Evolutionary conservation across 2,888 invertebrate genomes (phyloP).

Genomic region (Erannis defoliaria): DNA sequence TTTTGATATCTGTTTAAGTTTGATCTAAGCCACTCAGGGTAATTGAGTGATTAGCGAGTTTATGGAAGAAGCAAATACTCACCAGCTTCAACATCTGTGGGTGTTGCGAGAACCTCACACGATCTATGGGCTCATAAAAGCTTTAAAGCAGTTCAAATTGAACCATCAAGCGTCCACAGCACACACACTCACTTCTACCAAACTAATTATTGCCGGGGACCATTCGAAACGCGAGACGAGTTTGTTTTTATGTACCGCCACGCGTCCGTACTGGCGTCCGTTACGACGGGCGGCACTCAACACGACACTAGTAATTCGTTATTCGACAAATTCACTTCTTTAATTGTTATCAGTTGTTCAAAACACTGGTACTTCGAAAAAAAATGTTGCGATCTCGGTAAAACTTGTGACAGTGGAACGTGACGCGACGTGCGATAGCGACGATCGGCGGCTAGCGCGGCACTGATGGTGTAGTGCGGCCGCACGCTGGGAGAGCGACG

Average conservation of each 20-base stretch:
- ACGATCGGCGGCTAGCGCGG: constrained; percentile 74
- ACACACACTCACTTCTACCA: constrained; percentile 84
- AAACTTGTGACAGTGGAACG: constrained; percentile 55
- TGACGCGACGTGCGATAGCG: constrained; percentile 63
- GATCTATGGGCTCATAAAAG: constrained; percentile 64
- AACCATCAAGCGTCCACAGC: constrained; percentile 78
- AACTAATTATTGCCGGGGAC: constrained; percentile 79
- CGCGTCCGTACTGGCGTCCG: constrained; percentile 62
- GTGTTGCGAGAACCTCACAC: constrained; percentile 59
- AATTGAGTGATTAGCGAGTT: constrained; percentile 40
- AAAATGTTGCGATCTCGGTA: constrained; percentile 56
- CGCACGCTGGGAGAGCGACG: constrained; percentile 27
- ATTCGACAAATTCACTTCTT: constrained; percentile 63
- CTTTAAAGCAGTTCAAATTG: constrained; percentile 76
- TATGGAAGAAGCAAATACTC: constrained; percentile 60
- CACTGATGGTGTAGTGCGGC: constrained; percentile 55
- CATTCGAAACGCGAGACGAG: constrained; percentile 76
- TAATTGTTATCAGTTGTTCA: constrained; percentile 61
- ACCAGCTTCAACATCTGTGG: constrained; percentile 81
- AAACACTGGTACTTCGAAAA: constrained; percentile 66
- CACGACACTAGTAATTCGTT: constrained; percentile 74
- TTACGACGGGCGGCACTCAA: constrained; percentile 44
- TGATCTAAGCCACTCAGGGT: not conserved
- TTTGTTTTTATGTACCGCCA: constrained; percentile 78
- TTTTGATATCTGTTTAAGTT: not conserved